phyloP scores from a whole-genome alignment of 2,888 invertebrate species.

The Lasius fuliginosus region DNA sequence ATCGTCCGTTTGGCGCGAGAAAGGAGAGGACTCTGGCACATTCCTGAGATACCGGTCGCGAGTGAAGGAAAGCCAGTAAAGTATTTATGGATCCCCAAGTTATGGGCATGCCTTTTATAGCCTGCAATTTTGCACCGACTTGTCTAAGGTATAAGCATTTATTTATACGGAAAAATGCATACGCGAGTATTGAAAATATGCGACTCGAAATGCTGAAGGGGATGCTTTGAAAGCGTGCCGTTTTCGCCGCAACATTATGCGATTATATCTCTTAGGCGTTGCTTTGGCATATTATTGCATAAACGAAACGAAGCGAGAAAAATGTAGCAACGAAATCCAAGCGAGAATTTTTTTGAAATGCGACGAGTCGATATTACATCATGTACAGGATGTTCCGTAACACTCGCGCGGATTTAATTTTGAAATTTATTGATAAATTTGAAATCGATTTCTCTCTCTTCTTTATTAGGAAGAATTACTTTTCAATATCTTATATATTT shows the following conservation, averaged over 20 bases:
- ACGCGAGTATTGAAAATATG: not conserved
- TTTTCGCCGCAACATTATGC: slow-evolving; percentile 2
- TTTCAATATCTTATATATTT: not conserved
- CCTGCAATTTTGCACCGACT: not conserved
- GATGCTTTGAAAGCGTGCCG: not conserved
- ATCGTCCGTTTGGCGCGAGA: not conserved
- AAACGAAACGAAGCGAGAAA: slow-evolving; percentile 34
- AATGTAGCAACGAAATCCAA: slow-evolving; percentile 32
- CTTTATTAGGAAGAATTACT: not conserved
- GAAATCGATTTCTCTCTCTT: not conserved
- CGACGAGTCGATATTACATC: not conserved
- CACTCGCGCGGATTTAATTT: not conserved
- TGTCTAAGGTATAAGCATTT: not conserved
- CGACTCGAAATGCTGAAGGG: not conserved
- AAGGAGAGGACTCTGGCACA: slow-evolving; percentile 9
- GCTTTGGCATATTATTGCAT: slow-evolving; percentile 7
- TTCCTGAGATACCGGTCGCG: slow-evolving; percentile 19
- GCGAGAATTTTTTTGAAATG: slow-evolving; percentile 22
- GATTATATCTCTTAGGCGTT: slow-evolving; percentile 15
- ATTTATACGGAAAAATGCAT: not conserved
- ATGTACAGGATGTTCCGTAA: slow-evolving; percentile 7
- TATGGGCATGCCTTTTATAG: slow-evolving; percentile 17
- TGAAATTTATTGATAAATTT: not conserved
- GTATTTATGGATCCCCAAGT: slow-evolving; percentile 26
- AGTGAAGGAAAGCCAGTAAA: slow-evolving; percentile 15